Percentiles rank a stretch among this genome's conserved stretches.
Conservation (phyloP, 2,797 vertebrate genomes). For the Echiichthys vipera region DNA sequence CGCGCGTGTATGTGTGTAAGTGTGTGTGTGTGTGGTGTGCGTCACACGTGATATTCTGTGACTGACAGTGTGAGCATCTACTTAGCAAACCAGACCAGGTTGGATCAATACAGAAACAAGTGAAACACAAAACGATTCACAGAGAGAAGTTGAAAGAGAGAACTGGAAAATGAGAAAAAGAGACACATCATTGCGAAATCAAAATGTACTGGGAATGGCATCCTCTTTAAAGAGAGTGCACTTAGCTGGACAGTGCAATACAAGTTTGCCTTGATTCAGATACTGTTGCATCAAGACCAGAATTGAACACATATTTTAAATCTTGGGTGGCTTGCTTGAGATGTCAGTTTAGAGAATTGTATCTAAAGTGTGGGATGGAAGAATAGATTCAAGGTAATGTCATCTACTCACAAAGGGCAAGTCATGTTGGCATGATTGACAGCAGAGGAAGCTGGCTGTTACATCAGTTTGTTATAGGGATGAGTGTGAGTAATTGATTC, state of each 20-base stretch:
- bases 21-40: neutral
- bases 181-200: conserved; percentile 29
- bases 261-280: conserved; percentile 46
- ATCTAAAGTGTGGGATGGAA: neutral
- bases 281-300: conserved; percentile 17
- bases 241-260: conserved; percentile 50
- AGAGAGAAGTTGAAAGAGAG: conserved; percentile 12
- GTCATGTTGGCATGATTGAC: neutral
- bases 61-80: conserved; percentile 39
- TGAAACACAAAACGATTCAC: conserved; percentile 26
- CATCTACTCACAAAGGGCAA: neutral
- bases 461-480: neutral
- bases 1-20: too few relatives aligned
- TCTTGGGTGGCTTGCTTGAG: conserved; percentile 11
- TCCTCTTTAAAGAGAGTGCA: conserved; percentile 33
- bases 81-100: conserved; percentile 39
- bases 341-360: neutral
- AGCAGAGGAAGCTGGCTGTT: neutral
- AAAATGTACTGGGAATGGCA: conserved; percentile 46
- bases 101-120: conserved; percentile 47
- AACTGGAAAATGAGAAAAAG: conserved; percentile 11
- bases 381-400: conserved; percentile 11
- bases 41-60: conserved; percentile 27
- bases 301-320: conserved; percentile 12
- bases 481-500: too few relatives aligned